Evolutionary conservation across 2,797 vertebrate genomes (phyloP), one percentile per base, ranked within the genome.

Genomic region (Brachyalestes nurse): DNA sequence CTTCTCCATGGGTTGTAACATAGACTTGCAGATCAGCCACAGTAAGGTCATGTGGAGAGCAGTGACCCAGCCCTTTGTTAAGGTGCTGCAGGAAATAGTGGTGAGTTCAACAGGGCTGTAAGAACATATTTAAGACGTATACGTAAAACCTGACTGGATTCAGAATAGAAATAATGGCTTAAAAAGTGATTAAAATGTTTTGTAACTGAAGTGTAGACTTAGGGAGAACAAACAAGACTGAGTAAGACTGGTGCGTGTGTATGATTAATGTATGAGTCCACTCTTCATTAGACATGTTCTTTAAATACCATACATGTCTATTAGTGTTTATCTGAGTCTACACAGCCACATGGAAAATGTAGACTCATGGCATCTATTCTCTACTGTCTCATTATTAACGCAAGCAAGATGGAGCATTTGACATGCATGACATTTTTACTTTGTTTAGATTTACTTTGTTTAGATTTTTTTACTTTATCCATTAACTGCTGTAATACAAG

Each of bases 1-100:
- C 0, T 86, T 92, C 0, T 95, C 96, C 0, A 88, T 98, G 83
- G 94, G 94, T 79, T 99, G 97, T 49, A 96, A 96, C 0, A 89
- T 95, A 53, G 97, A 98, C 76, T 91, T 97, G 25, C 97, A 98
- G 89, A 79, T 98, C 5, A 91, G 93, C 61, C 93, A 96, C 85
- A 94, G 93, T 47, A 88, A 85, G 2, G 2, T 90, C 0, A 87
- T 96, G 61, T 98, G 96, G 97, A 90, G 78, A 0, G 9, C 92
- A 0, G 88, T 95, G 1, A 80, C 89, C 0, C 85, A 73, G 0
- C 96, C 97, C 0, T 82, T 96, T 57, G 61, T 88, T 0, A 28
- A 79, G 0, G 84, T 97, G 80, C 86, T 96, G 38, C 83, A 93
- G 75, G 87, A 94, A 40, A 91, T 97, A 80, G 74, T 86, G 93